Evolutionary conservation across 2,797 vertebrate genomes (phyloP), one percentile per base, ranked within the genome.

Genomic region (Meriones psammophilus): DNA sequence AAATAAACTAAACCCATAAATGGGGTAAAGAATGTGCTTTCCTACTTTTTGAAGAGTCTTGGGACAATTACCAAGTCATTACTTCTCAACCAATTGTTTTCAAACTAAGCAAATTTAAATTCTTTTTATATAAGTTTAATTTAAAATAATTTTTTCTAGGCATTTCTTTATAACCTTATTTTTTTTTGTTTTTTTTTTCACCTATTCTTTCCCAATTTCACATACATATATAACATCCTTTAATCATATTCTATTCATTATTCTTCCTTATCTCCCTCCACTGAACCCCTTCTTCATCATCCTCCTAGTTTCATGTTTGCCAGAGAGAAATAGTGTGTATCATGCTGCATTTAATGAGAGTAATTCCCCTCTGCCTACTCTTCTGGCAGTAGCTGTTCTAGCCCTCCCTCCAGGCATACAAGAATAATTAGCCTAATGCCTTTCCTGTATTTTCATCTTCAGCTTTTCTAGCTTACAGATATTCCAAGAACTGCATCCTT

Each of bases 121-220:
- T 81, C 56, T 78, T 79, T n/a, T 92, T 30, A 77, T 4, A 33
- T 62, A 93, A 85, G 42, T 93, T 92, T 78, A 91, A 83, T 88
- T 64, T 39, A 91, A 96, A 90, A 73, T 10, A 94, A 96, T 90
- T 92, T 89, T 39, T 96, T 84, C n/a, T 66, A 36, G 17, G 76
- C 20, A 80, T 91, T 36, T 50, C 50, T 50, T 66, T 76, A 79
- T 8, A 84, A 20, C 15, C 2, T 50, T 28, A 58, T 36, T 17
- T 60, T 77, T 71, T 46, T 76, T 30, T 42, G 42, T n/a, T n/a
- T 42, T 50, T 54, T 74, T 77, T 30, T 77, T 6, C 50, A 77
- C 24, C 42, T 74, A 79, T 58, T 60, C 10, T 26, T 62, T 62
- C 56, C 8, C n/a, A 26, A 60, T 81, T 39, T 81, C 13, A 36